Base-by-base conservation (phyloP, 2,888 invertebrate genomes). In the Smittia sp. region DNA sequence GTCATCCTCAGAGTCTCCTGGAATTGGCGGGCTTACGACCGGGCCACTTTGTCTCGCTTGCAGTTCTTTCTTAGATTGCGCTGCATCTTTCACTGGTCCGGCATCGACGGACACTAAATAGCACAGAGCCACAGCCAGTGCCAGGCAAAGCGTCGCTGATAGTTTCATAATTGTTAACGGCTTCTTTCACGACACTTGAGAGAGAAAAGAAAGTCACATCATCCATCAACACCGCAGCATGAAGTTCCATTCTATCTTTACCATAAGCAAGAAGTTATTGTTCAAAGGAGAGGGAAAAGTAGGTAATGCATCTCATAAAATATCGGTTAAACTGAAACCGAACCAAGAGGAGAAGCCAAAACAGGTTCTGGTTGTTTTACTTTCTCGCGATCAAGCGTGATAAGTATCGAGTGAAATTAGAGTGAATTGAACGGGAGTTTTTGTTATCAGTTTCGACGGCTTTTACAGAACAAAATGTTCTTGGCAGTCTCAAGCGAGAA, bases 231-330 rank as follows among this genome's bases (percentile, higher is more conserved):
- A 15, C 18, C 52, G 9, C 32, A 32, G 32, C 32, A 32, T n/a
- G n/a, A n/a, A n/a, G n/a, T 32, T 32, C 32, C 9, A 32, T 32
- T 32, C 32, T 9, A 9, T 3, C 18, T 7, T 6, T 11, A 15
- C 2, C 52, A 15, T 46, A 13, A 46, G n/a, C 18, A 46, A 46
- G 15, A 46, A 2, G 52, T 7, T 15, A n/a, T 46, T 46, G 18
- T 46, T 46, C 52, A 46, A 46, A 15, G 52, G 52, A 32, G 32
- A 46, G 52, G 11, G 62, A 68, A 68, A 68, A 68, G 68, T 68
- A 68, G 68, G 68, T 46, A 68, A 68, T 68, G 68, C 68, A 68
- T 68, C 68, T 46, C 68, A 68, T 68, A 68, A 68, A 68, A 68
- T 68, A 68, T 68, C 68, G 68, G 46, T 68, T 68, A 68, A 68